phyloP scores from a whole-genome alignment of 2,888 invertebrate species.

The Heliconius ismenius region DNA sequence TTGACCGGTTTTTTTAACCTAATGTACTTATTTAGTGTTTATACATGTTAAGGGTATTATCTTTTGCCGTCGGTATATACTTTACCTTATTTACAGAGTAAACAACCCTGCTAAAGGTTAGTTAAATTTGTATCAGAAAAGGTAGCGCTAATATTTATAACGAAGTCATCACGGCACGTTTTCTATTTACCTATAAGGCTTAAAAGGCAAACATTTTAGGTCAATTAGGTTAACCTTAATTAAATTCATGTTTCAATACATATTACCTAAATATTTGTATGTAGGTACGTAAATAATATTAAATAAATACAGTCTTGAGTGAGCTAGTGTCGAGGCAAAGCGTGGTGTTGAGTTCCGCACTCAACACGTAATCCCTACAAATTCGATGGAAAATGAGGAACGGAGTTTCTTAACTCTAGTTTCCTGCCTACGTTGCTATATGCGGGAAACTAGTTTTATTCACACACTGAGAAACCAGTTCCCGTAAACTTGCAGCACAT shows the following conservation, averaged over 20 bases:
- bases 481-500: slow-evolving; percentile 21
- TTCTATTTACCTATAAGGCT: slow-evolving; percentile 18
- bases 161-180: slow-evolving; percentile 5
- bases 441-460: neutral
- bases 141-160: slow-evolving; percentile 1
- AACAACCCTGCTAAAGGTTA: slow-evolving; percentile 8
- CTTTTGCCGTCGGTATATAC: neutral
- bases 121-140: slow-evolving; percentile 6
- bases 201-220: slow-evolving; percentile 26
- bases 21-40: neutral
- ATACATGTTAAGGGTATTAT: neutral
- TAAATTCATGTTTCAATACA: neutral
- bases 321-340: too few species aligned
- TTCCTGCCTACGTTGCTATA: neutral
- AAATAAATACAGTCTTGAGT: neutral
- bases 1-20: neutral
- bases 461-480: slow-evolving; percentile 16
- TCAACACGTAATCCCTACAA: too few species aligned
- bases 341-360: neutral
- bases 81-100: neutral
- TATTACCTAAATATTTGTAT: neutral
- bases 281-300: neutral
- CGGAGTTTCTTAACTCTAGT: neutral
- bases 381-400: too few species aligned
- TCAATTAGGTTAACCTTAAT: slow-evolving; percentile 16